These are phyloP conservation scores for Caenorhabditis sp. DNA, from an alignment of 2,888 invertebrate genomes.

Conservation along the genomic window DNA sequence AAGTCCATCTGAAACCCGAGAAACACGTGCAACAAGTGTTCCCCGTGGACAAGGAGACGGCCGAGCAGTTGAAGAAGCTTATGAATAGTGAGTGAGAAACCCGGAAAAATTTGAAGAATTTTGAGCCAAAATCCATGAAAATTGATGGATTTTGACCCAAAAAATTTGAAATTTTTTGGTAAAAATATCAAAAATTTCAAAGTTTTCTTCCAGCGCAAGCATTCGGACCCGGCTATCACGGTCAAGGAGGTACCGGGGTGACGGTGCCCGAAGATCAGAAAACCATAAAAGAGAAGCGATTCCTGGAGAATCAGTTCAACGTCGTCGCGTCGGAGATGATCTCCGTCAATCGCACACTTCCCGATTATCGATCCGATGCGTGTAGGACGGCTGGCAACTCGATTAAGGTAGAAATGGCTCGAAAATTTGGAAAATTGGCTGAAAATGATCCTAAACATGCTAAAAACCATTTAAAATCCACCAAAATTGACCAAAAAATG, in stretches of 20 bases:
- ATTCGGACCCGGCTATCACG: slow-evolving; percentile 73
- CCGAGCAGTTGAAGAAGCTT: slow-evolving; percentile 42
- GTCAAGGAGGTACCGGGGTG: slow-evolving; percentile 80
- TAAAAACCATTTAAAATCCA: too few relatives aligned
- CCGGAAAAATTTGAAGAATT: too few relatives aligned
- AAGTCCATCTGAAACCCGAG: neutral
- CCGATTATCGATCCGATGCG: slow-evolving; percentile 88
- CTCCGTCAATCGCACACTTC: slow-evolving; percentile 94
- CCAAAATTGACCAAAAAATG: too few relatives aligned
- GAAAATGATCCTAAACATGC: too few relatives aligned
- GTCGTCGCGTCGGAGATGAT: slow-evolving; percentile 94
- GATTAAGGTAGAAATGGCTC: slow-evolving; percentile 14
- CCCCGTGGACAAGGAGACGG: slow-evolving; percentile 48
- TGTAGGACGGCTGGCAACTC: slow-evolving; percentile 45
- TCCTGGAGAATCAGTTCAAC: slow-evolving; percentile 88
- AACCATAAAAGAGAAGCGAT: slow-evolving; percentile 78
- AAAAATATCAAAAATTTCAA: slow-evolving; percentile 21
- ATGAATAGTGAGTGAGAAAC: slow-evolving; percentile 29
- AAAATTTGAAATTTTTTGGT: neutral
- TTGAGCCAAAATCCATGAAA: neutral
- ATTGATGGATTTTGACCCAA: neutral
- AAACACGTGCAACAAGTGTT: slow-evolving; percentile 38
- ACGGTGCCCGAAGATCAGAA: slow-evolving; percentile 73
- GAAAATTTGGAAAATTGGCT: too few relatives aligned
- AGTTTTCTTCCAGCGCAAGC: slow-evolving; percentile 59